These are phyloP conservation scores for Trisateles emortualis DNA, from an alignment of 2,888 invertebrate genomes.

Conservation along the genomic window DNA sequence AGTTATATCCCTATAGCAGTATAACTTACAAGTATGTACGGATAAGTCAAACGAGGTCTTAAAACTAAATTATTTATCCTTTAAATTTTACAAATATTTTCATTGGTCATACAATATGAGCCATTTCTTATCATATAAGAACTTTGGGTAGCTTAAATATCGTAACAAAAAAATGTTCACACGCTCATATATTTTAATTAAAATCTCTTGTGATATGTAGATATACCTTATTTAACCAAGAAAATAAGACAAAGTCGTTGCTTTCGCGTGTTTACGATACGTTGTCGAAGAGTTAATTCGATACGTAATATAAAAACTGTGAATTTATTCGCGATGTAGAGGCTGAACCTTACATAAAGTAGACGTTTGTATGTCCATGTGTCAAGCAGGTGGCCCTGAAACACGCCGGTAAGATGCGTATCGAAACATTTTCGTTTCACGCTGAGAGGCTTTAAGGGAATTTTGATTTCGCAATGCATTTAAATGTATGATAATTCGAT, in stretches of 20 bases:
- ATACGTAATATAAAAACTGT: constrained; percentile 76
- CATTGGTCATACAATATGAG: neutral
- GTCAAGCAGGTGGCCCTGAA: constrained; percentile 76
- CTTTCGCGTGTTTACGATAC: constrained; percentile 57
- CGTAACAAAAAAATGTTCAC: constrained; percentile 44
- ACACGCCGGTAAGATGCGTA: constrained; percentile 61
- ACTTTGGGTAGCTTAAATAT: constrained; percentile 17
- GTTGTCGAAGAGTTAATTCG: constrained; percentile 67
- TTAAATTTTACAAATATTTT: neutral
- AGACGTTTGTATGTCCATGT: constrained; percentile 68
- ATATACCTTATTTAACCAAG: constrained; percentile 52
- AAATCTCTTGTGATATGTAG: constrained; percentile 42
- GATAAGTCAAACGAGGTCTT: neutral
- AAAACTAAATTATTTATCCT: constrained; percentile 5
- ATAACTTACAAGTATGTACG: neutral
- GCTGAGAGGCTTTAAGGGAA: constrained; percentile 68
- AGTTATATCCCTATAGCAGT: neutral
- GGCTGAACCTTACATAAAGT: constrained; percentile 73
- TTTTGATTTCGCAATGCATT: constrained; percentile 70
- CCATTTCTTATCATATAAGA: constrained; percentile 8
- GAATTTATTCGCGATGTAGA: constrained; percentile 71
- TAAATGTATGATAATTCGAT: constrained; percentile 69
- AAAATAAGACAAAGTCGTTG: constrained; percentile 56
- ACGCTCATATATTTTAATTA: constrained; percentile 51
- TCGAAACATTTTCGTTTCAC: constrained; percentile 69